Evolutionary conservation across 2,888 invertebrate genomes (phyloP).

Genomic region (Yponomeuta plumbellus): DNA sequence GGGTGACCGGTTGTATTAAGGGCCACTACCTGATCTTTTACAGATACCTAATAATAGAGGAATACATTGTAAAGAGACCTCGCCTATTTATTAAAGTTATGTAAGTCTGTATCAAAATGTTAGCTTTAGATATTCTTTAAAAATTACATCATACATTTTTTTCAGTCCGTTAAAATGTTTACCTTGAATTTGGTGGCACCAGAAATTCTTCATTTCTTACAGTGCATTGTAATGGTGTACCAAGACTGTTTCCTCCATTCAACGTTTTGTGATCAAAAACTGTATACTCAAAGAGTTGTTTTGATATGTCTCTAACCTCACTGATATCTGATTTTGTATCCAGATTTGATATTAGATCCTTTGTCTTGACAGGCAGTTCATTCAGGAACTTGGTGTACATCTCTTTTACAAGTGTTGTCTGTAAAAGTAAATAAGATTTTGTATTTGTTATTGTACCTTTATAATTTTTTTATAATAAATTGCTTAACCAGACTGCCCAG

Average conservation of each 20-base stretch:
- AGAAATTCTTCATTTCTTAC: constrained; percentile 72
- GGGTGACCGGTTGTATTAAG: too few relatives aligned
- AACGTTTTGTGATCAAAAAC: constrained; percentile 40
- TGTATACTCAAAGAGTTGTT: constrained; percentile 45
- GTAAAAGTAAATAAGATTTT: constrained; percentile 26
- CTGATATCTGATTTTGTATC: constrained; percentile 47
- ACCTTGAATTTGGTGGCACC: constrained; percentile 81
- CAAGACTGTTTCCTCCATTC: constrained; percentile 76
- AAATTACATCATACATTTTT: background rate
- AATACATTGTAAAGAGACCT: too few relatives aligned
- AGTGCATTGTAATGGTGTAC: constrained; percentile 63
- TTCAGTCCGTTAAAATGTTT: background rate
- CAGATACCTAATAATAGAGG: too few relatives aligned
- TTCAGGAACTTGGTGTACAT: constrained; percentile 37
- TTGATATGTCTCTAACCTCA: constrained; percentile 49
- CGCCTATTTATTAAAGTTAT: too few relatives aligned
- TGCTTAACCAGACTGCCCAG: too few relatives aligned
- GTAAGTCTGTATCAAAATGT: too few relatives aligned
- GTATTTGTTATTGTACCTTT: too few relatives aligned
- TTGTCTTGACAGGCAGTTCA: constrained; percentile 32
- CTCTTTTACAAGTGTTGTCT: constrained; percentile 41
- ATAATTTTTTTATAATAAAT: too few relatives aligned
- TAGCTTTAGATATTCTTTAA: too few relatives aligned
- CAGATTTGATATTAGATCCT: constrained; percentile 25
- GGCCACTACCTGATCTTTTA: too few relatives aligned